Conservation (phyloP, 2,797 vertebrate genomes). For the Tiaroga cobitis region DNA sequence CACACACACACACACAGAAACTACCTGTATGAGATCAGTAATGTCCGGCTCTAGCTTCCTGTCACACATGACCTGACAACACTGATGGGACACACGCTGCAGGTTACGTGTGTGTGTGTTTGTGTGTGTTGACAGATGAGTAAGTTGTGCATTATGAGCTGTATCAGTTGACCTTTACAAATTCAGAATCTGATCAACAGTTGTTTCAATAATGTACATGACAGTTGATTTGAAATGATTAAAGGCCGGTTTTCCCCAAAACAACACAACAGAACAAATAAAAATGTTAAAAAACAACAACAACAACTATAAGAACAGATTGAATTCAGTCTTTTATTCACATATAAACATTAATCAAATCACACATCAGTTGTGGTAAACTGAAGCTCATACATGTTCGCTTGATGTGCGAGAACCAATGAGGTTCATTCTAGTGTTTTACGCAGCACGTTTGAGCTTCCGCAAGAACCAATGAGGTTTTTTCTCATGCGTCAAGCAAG, state of each 20-base stretch:
- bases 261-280: neutral
- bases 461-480: too few relatives aligned
- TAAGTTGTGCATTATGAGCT: neutral
- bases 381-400: too few relatives aligned
- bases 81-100: neutral
- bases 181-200: neutral
- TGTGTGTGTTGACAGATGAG: constrained; percentile 13
- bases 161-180: constrained; percentile 3
- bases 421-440: too few relatives aligned
- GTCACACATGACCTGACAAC: constrained; percentile 1
- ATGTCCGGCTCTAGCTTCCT: neutral
- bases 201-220: neutral
- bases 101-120: neutral
- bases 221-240: neutral
- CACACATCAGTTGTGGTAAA: too few relatives aligned
- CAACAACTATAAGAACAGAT: neutral
- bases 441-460: too few relatives aligned
- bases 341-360: too few relatives aligned
- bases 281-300: neutral
- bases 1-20: neutral
- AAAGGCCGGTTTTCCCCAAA: neutral
- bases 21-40: constrained; percentile 16
- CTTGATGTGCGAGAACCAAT: too few relatives aligned
- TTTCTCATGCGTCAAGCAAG: too few relatives aligned
- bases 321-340: too few relatives aligned